Base-by-base conservation (phyloP, 1,140 invertebrate species). In the Bilobella aurantiaca region DNA sequence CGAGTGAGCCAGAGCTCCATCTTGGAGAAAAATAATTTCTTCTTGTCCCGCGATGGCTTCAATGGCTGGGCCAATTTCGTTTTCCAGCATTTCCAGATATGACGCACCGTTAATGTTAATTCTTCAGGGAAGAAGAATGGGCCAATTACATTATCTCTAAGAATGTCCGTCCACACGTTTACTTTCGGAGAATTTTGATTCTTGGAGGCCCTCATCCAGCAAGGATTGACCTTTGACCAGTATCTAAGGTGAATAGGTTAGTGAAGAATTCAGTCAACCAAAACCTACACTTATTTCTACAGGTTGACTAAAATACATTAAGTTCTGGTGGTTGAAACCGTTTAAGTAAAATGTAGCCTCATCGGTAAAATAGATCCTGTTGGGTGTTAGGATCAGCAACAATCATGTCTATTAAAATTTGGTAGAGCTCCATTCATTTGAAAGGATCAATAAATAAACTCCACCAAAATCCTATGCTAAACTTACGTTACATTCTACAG, bases 81-180 rank as follows among this genome's bases (percentile, higher is more conserved):
- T 58, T 32, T 65, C 3, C 3, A 67, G 31, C 66, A 67, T 58
- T 1, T 63, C 30, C 49, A 63, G 30, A 46, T 67, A 67, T 8
- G 16, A 12, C 14, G 1, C 1, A 8, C 56, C 47, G 29, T 67
- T 64, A 42, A 64, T 37, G 30, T 68, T 58, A 3, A 30, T 49
- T 21, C 58, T 23, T n/a, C n/a, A n/a, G n/a, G n/a, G 65, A 69
- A 64, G 49, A 67, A 69, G 58, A 64, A 69, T 32, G 65, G 65
- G 37, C 56, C 68, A 64, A 69, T 60, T 31, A 67, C 23, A 8
- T 21, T 47, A 46, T 37, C 27, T 18, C 27, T 23, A 53, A 8
- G 27, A 18, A 63, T 28, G 8, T 21, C 53, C 34, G 30, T 56
- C 68, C 60, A 69, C 56, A 67, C 65, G 47, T 59, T 59, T 14